A percentile compares a stretch with the other conserved stretches of the same genome.
phyloP scores from a whole-genome alignment of 2,888 invertebrate genomes.

The Druceiella hillmani region DNA sequence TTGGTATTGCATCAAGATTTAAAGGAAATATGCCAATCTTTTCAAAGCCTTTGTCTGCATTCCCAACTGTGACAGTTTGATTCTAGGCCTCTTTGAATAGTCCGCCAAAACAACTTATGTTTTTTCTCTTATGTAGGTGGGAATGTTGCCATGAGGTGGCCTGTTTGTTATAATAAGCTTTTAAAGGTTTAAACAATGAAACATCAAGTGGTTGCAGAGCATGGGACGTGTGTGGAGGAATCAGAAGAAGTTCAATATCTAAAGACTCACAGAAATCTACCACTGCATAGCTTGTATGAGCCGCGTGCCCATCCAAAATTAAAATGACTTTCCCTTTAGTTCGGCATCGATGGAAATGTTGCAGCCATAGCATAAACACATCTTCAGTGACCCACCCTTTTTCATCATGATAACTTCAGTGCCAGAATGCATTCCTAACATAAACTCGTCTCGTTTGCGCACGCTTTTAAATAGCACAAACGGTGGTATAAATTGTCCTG shows the following conservation, averaged over 20 bases:
- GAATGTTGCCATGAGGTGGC: too few species aligned
- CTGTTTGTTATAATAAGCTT: too few species aligned
- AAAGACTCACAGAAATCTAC: conserved; percentile 1
- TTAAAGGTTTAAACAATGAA: too few species aligned
- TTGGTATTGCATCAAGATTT: too few species aligned
- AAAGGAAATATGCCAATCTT: too few species aligned
- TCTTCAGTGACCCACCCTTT: conserved; percentile 7
- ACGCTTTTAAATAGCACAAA: conserved; percentile 5
- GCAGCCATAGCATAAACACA: conserved; percentile 10
- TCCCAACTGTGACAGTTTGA: too few species aligned
- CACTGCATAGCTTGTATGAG: conserved; percentile 1
- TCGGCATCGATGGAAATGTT: conserved; percentile 7
- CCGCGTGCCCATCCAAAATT: conserved; percentile 7
- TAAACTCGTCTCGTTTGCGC: conserved; percentile 4
- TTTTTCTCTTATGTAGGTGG: too few species aligned
- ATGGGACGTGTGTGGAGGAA: conserved; percentile 1
- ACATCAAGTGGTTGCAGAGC: too few species aligned
- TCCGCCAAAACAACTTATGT: too few species aligned
- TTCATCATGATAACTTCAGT: conserved; percentile 9
- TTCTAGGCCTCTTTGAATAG: too few species aligned
- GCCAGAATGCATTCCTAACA: conserved; percentile 6
- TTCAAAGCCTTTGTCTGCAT: too few species aligned
- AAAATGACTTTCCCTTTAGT: conserved; percentile 6
- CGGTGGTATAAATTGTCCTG: too few species aligned
- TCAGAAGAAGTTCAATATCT: conserved; percentile 1